Evolutionary conservation across 1,140 invertebrate species (phyloP).

Genomic region (Plectrocnemia conspersa): DNA sequence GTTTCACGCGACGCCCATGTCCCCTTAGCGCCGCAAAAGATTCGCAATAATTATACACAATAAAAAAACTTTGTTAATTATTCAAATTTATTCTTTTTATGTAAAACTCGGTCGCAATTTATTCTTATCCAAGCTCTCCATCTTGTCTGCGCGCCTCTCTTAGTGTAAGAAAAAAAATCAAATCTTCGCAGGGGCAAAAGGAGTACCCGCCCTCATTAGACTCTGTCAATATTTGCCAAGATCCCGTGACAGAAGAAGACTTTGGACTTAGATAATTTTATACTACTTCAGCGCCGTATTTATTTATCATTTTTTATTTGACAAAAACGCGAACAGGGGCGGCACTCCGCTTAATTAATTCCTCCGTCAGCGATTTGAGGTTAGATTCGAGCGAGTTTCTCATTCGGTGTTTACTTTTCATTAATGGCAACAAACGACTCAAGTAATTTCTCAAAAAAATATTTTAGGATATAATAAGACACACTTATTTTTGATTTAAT

Average conservation of each 20-base stretch:
- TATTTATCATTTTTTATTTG: no score
- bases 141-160: constrained; percentile 7
- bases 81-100: constrained; percentile 27
- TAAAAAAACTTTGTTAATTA: constrained; percentile 26
- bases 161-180: constrained; percentile 14
- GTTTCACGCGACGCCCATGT: neutral
- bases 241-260: constrained; percentile 21
- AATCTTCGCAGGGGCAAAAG: constrained; percentile 6
- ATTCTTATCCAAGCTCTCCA: constrained; percentile 10
- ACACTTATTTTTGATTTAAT: no score
- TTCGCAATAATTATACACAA: constrained; percentile 23
- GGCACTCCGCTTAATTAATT: no score
- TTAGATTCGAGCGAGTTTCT: no score
- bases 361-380: no score
- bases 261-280: constrained; percentile 8
- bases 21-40: neutral
- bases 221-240: constrained; percentile 21
- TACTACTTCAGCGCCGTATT: neutral
- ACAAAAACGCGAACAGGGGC: no score
- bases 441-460: no score
- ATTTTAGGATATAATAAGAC: no score
- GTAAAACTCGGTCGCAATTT: constrained; percentile 18
- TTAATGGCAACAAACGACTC: no score
- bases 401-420: no score
- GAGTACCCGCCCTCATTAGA: constrained; percentile 22